Evolutionary conservation across 2,888 invertebrate genomes (phyloP).

Genomic region (Plagodis dolabraria): DNA sequence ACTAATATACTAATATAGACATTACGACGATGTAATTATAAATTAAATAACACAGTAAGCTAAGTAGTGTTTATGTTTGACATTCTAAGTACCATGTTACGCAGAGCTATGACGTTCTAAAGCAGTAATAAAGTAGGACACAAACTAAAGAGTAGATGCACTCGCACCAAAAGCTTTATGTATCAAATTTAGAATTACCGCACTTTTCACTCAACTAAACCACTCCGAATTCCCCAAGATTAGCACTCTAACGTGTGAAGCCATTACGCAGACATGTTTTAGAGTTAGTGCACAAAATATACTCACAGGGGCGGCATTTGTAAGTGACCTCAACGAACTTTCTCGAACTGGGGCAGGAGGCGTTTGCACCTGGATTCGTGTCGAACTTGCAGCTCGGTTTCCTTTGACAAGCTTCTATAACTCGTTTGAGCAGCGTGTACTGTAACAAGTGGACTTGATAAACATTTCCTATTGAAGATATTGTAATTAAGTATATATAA

Average conservation of each 20-base stretch:
- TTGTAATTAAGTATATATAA: no score
- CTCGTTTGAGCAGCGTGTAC: conserved; percentile 95
- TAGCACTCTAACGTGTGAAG: conserved; percentile 30
- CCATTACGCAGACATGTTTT: conserved; percentile 38
- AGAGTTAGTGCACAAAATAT: conserved; percentile 41
- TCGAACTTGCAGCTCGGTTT: conserved; percentile 95
- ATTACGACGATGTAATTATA: no score
- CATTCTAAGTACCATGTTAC: not conserved
- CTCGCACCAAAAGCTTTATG: conserved; percentile 33
- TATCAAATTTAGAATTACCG: conserved; percentile 37
- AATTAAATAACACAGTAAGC: not conserved
- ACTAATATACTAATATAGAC: no score
- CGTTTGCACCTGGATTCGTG: conserved; percentile 93
- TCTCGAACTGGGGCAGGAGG: conserved; percentile 94
- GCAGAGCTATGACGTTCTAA: not conserved
- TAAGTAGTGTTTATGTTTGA: not conserved
- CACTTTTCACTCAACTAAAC: conserved; percentile 34
- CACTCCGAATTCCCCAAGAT: conserved; percentile 21
- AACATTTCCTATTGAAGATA: not conserved
- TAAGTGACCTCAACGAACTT: conserved; percentile 98
- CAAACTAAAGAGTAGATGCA: conserved; percentile 19
- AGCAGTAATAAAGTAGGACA: conserved; percentile 2
- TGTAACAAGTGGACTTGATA: conserved; percentile 60
- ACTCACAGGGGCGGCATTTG: conserved; percentile 98
- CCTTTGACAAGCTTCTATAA: conserved; percentile 97